Evolutionary conservation across 2,888 invertebrate species (phyloP).

Genomic region (Smittia sp.): DNA sequence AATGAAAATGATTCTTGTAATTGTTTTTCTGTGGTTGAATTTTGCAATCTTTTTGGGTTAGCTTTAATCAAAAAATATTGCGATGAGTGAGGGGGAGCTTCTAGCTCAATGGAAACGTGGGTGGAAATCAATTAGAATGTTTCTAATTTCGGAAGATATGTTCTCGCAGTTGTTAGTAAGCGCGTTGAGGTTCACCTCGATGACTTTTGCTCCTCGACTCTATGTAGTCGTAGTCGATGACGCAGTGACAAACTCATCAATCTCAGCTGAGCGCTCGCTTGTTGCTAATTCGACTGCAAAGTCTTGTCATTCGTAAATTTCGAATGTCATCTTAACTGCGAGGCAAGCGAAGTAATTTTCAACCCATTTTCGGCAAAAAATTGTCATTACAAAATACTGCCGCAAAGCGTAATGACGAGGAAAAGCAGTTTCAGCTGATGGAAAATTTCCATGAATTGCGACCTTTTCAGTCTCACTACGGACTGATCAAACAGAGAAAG

Average conservation of each 20-base stretch:
- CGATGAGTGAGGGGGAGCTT: background rate
- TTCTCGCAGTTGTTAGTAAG: background rate
- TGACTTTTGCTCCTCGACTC: background rate
- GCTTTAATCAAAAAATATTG: constrained; percentile 32
- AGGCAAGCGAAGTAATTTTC: constrained; percentile 29
- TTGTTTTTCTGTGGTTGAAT: constrained; percentile 37
- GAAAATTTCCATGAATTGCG: constrained; percentile 37
- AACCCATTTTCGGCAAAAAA: constrained; percentile 20
- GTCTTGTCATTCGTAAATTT: constrained; percentile 33
- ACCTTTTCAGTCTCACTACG: constrained; percentile 15
- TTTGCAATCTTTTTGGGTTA: constrained; percentile 34
- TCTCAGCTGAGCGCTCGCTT: background rate
- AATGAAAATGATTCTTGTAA: constrained; percentile 39
- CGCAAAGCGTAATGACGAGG: constrained; percentile 34
- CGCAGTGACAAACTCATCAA: background rate
- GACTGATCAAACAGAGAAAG: background rate
- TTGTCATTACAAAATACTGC: constrained; percentile 29
- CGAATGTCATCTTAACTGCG: constrained; percentile 28
- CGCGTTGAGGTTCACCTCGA: background rate
- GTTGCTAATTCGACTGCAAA: background rate
- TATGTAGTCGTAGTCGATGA: no score
- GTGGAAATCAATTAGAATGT: constrained; percentile 31
- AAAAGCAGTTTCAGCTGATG: constrained; percentile 34
- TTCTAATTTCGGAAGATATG: constrained; percentile 12
- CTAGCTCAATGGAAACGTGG: background rate